Percentiles rank a stretch among this genome's conserved stretches.
Conservation (phyloP, 2,888 invertebrate genomes). For the Tetheella fluctuosa region DNA sequence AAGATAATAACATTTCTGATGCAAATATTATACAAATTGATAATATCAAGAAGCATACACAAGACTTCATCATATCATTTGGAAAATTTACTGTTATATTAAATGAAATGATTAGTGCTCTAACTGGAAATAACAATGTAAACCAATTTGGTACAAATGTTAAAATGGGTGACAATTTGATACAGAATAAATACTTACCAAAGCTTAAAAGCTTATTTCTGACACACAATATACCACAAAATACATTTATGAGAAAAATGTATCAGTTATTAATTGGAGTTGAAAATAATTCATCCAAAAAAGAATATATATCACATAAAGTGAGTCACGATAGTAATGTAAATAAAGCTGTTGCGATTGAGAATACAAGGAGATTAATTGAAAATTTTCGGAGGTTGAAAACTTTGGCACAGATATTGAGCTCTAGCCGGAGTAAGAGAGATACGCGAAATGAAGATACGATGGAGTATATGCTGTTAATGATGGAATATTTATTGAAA, state of each 20-base stretch:
- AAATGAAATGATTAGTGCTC: slow-evolving; percentile 55
- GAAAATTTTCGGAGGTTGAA: slow-evolving; percentile 64
- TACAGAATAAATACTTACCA: slow-evolving; percentile 37
- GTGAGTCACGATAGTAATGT: slow-evolving; percentile 23
- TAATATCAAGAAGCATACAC: slow-evolving; percentile 59
- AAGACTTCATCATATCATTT: slow-evolving; percentile 58
- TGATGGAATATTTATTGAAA: slow-evolving; percentile 71
- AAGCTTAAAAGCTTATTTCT: slow-evolving; percentile 52
- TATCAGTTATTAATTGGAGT: slow-evolving; percentile 49
- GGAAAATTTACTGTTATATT: slow-evolving; percentile 59
- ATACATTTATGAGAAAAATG: slow-evolving; percentile 61
- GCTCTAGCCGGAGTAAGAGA: slow-evolving; percentile 52
- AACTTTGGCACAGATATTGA: slow-evolving; percentile 50
- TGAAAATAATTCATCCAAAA: slow-evolving; percentile 32
- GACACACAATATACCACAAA: slow-evolving; percentile 63
- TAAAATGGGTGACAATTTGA: slow-evolving; percentile 15
- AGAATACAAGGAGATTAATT: slow-evolving; percentile 60
- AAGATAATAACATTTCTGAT: slow-evolving; percentile 35
- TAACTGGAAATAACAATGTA: slow-evolving; percentile 37
- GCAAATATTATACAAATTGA: slow-evolving; percentile 49
- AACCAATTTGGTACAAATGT: slow-evolving; percentile 13
- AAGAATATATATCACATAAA: slow-evolving; percentile 24
- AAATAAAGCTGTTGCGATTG: slow-evolving; percentile 37
- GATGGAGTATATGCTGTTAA: slow-evolving; percentile 62
- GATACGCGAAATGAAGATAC: slow-evolving; percentile 46